Conservation (phyloP, 1,140 invertebrate species). For the Ptiloglossa arizonensis region DNA sequence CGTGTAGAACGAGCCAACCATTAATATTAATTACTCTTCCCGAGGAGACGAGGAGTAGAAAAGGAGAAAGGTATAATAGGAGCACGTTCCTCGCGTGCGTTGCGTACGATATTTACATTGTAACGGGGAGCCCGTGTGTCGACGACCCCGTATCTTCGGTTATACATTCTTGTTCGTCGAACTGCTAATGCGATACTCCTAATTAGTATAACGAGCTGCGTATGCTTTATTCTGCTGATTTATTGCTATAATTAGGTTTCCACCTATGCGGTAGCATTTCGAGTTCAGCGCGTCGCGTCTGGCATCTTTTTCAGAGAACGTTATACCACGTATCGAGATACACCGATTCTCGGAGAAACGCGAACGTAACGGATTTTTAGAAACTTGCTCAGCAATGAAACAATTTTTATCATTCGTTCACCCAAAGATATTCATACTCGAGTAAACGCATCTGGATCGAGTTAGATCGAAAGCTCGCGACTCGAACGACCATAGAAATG, state of each 20-base stretch:
- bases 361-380: too few species aligned
- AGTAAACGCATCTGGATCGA: too few species aligned
- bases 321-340: too few species aligned
- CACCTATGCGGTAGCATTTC: conserved; percentile 5
- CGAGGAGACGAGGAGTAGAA: not conserved
- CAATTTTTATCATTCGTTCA: too few species aligned
- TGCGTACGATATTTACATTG: conserved; percentile 60
- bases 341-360: too few species aligned
- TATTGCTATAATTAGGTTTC: conserved; percentile 25
- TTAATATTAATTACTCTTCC: conserved; percentile 52
- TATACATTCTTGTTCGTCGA: conserved; percentile 56
- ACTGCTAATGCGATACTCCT: conserved; percentile 72
- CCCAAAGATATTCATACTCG: too few species aligned
- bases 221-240: conserved; percentile 43
- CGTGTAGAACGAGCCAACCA: not conserved
- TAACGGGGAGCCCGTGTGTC: conserved; percentile 64
- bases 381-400: too few species aligned
- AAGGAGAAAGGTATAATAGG: conserved; percentile 56
- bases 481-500: too few species aligned
- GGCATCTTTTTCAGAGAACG: not conserved
- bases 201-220: conserved; percentile 71
- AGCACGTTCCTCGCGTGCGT: conserved; percentile 39
- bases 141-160: conserved; percentile 66
- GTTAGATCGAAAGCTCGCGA: too few species aligned
- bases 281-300: not conserved